phyloP scores from a whole-genome alignment of 2,113 vertebrate species.

The Lepus timidus region DNA sequence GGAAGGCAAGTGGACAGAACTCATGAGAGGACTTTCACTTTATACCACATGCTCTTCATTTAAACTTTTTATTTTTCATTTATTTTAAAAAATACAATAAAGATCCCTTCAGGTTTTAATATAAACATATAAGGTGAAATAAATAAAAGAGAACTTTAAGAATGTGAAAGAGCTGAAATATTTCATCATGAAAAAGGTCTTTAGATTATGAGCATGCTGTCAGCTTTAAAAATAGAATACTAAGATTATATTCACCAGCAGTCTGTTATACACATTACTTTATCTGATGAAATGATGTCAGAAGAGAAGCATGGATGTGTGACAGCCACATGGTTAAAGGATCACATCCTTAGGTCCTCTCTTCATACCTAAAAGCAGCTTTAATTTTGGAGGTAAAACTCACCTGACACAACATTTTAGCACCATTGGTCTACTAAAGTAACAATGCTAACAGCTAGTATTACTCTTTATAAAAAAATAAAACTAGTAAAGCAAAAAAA shows the following conservation, averaged over 20 bases:
- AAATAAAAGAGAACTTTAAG: slow-evolving; percentile 41
- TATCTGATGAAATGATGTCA: slow-evolving; percentile 87
- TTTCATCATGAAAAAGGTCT: slow-evolving; percentile 44
- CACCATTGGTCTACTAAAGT: neutral
- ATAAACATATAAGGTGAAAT: slow-evolving; percentile 23
- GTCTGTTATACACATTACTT: slow-evolving; percentile 77
- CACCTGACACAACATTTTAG: slow-evolving; percentile 68
- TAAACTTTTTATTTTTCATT: slow-evolving; percentile 40
- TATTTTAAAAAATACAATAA: slow-evolving; percentile 32
- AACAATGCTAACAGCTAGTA: slow-evolving; percentile 22
- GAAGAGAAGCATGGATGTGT: slow-evolving; percentile 85
- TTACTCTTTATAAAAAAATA: slow-evolving; percentile 50
- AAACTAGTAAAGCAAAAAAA: slow-evolving; percentile 2
- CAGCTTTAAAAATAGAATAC: slow-evolving; percentile 76
- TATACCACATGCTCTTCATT: neutral
- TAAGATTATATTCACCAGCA: slow-evolving; percentile 65
- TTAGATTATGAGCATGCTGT: slow-evolving; percentile 62
- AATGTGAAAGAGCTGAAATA: slow-evolving; percentile 4
- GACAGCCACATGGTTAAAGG: slow-evolving; percentile 84
- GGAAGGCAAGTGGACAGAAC: neutral
- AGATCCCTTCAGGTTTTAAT: slow-evolving; percentile 50
- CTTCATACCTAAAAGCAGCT: slow-evolving; percentile 87
- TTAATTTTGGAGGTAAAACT: slow-evolving; percentile 64
- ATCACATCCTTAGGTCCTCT: slow-evolving; percentile 85
- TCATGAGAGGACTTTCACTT: neutral